A percentile compares a stretch with the other conserved stretches of the same genome.
Evolutionary conservation across 23 tunicate genomes (phyloP).

Genomic region (Halocynthia roretzi): DNA sequence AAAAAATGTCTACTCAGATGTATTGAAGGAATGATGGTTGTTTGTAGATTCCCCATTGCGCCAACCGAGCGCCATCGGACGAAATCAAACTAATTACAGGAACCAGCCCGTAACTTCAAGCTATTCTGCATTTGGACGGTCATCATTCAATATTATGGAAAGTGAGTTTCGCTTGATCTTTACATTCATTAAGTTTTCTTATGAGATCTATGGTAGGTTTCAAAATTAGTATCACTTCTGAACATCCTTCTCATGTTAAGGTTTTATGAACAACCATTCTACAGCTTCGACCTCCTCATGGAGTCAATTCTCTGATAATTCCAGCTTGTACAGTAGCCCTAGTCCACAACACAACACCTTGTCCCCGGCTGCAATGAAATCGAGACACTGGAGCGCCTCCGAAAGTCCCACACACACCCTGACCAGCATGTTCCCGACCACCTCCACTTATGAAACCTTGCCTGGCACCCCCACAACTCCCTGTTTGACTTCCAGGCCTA

Average conservation of each 20-base stretch:
- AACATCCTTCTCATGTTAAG: neutral
- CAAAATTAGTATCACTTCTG: too few relatives aligned
- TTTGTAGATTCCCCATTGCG: neutral
- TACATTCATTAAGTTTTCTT: neutral
- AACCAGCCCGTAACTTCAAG: neutral
- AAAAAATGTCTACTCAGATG: too few relatives aligned
- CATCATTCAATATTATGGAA: conserved; percentile 14
- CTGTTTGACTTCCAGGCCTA: neutral
- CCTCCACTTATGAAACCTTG: conserved; percentile 3
- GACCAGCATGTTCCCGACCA: neutral
- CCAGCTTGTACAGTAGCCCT: conserved; percentile 17
- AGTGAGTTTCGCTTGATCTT: neutral
- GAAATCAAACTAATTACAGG: neutral
- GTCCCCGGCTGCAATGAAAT: neutral
- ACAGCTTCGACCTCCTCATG: neutral
- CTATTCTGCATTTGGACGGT: conserved; percentile 23
- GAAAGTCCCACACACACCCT: neutral
- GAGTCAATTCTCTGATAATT: conserved; percentile 1
- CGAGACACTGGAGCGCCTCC: neutral
- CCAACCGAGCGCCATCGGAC: neutral
- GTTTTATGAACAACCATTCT: conserved; percentile 1
- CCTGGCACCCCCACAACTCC: conserved; percentile 30
- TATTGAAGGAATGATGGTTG: neutral
- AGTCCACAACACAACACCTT: neutral
- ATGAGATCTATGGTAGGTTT: too few relatives aligned